Conservation (phyloP, 2,113 vertebrate genomes). For the Ammodytes marinus region DNA sequence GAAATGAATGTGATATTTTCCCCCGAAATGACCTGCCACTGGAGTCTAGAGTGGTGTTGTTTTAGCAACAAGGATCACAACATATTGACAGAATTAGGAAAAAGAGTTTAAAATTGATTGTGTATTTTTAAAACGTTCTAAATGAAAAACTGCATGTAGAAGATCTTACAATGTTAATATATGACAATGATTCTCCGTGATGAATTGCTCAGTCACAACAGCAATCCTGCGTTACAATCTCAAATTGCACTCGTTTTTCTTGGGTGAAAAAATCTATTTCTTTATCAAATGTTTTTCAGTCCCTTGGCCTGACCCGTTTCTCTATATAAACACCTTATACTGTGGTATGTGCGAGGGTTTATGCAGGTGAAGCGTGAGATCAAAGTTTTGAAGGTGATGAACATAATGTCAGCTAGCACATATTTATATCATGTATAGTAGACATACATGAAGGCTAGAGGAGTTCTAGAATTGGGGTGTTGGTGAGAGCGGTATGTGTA, state of each 20-base stretch:
- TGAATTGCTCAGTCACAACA: slow-evolving; percentile 23
- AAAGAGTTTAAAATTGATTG: neutral
- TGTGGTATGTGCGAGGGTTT: no score
- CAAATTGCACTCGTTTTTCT: neutral
- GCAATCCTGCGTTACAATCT: slow-evolving; percentile 28
- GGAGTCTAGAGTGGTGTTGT: neutral
- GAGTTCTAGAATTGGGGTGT: neutral
- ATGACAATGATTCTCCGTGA: slow-evolving; percentile 12
- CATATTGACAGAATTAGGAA: neutral
- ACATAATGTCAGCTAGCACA: neutral
- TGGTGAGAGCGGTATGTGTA: neutral
- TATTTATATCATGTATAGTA: neutral
- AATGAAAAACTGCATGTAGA: neutral
- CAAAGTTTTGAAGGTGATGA: neutral
- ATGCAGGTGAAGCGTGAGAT: neutral
- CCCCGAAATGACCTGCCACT: neutral
- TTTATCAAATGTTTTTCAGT: neutral
- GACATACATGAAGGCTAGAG: neutral
- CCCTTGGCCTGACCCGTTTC: neutral
- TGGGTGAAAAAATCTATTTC: neutral
- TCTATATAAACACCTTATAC: neutral
- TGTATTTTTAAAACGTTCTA: neutral
- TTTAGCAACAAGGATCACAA: neutral
- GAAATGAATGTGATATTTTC: slow-evolving; percentile 14
- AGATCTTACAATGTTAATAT: neutral